A percentile compares a stretch with the other conserved stretches of the same genome.
These are phyloP conservation scores for Aleadryas rufinucha DNA, from an alignment of 2,113 vertebrate species.

Conservation along the genomic window DNA sequence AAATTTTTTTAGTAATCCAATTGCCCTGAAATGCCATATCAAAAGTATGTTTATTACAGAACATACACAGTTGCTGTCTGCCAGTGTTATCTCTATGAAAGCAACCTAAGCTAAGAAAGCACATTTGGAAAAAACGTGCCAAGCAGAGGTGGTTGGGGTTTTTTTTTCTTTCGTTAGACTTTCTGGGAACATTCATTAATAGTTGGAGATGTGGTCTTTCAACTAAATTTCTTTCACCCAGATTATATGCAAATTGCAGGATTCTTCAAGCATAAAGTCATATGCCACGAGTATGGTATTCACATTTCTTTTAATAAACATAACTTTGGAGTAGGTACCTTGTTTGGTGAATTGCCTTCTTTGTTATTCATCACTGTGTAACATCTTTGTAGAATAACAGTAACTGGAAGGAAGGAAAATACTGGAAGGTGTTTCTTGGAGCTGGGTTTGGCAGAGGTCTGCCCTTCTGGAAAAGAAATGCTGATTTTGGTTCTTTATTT, in stretches of 20 bases:
- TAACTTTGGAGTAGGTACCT: background rate
- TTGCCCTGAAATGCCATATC: constrained; percentile 1
- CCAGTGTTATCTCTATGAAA: background rate
- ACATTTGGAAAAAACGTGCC: background rate
- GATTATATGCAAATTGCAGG: background rate
- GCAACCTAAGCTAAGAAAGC: background rate
- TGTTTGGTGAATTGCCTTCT: background rate
- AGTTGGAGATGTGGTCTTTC: background rate
- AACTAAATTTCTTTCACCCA: background rate
- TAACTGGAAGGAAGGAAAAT: background rate
- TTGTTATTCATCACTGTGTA: background rate
- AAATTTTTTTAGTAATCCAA: background rate
- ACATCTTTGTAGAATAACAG: background rate
- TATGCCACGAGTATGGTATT: background rate
- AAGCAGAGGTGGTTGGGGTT: background rate
- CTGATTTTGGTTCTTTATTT: background rate
- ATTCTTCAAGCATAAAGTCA: background rate
- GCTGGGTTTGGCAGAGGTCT: background rate
- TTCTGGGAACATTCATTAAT: background rate
- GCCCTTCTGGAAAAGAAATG: background rate
- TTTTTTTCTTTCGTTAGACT: background rate
- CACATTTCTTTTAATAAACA: background rate
- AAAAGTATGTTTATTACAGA: background rate
- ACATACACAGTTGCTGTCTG: background rate
- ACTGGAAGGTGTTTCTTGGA: background rate